phyloP scores from a whole-genome alignment of 2,888 invertebrate species.

The Vesta saturnalis region DNA sequence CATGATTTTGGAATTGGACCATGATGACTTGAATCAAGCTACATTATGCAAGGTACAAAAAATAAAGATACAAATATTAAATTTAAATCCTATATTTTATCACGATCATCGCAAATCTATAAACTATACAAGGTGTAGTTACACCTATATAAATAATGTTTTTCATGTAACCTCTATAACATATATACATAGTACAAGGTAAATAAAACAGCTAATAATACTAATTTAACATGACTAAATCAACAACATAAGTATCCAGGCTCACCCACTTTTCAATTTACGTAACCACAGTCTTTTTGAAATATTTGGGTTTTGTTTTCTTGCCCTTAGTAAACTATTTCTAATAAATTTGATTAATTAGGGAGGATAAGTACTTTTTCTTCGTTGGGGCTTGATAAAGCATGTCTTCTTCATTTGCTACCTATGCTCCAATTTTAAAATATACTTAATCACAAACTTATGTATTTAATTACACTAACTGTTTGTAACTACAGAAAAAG shows the following conservation, averaged over 20 bases:
- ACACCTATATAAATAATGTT: conserved; percentile 44
- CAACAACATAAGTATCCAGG: conserved; percentile 15
- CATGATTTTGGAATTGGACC: too few relatives aligned
- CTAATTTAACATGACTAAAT: conserved; percentile 12
- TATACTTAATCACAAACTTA: background rate
- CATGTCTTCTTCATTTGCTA: background rate
- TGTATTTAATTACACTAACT: too few relatives aligned
- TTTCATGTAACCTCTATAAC: conserved; percentile 32
- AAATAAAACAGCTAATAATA: conserved; percentile 19
- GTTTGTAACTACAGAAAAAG: too few relatives aligned
- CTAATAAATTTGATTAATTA: background rate
- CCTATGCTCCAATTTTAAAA: background rate
- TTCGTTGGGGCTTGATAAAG: background rate
- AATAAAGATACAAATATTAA: too few relatives aligned
- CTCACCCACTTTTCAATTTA: background rate
- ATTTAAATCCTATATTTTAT: conserved; percentile 47
- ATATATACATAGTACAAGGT: conserved; percentile 25
- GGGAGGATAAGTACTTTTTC: background rate
- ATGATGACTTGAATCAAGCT: too few relatives aligned
- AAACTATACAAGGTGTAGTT: conserved; percentile 47
- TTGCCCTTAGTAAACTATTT: too few relatives aligned
- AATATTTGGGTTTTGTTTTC: background rate
- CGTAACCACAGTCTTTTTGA: background rate
- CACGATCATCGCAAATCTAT: conserved; percentile 55
- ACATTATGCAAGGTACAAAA: too few relatives aligned